phyloP scores from a whole-genome alignment of 64 coral and sea anemone species.

The Catalaphyllia jardinei region DNA sequence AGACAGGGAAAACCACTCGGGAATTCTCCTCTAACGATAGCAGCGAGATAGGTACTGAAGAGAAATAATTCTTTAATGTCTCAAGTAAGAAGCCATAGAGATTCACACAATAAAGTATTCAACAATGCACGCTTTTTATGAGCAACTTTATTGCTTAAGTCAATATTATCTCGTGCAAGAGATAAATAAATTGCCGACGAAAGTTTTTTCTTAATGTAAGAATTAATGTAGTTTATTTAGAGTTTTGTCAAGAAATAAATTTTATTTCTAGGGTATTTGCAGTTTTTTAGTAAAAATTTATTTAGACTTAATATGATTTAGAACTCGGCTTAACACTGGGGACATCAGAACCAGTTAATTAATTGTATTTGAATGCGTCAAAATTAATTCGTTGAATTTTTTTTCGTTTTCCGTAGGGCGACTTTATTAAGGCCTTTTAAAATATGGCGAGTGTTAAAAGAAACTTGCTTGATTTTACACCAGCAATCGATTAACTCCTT shows the following conservation, averaged over 20 bases:
- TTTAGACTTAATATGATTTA: neutral
- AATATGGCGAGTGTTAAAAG: neutral
- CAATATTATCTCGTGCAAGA: constrained; percentile 9
- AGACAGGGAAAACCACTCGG: neutral
- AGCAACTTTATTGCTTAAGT: neutral
- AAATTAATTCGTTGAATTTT: constrained; percentile 2
- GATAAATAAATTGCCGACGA: neutral
- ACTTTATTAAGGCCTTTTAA: neutral
- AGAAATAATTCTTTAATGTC: neutral
- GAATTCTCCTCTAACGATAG: neutral
- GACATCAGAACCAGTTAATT: neutral
- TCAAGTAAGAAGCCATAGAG: neutral
- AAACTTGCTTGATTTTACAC: neutral
- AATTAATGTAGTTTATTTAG: neutral
- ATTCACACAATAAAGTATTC: neutral
- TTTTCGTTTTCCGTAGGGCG: too few species aligned
- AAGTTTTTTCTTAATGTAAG: neutral
- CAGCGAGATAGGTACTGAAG: neutral
- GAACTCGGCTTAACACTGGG: neutral
- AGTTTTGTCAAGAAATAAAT: constrained; percentile 2
- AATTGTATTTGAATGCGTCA: neutral
- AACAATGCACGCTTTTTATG: neutral
- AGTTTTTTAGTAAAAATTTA: neutral
- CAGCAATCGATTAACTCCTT: neutral
- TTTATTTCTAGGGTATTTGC: constrained; percentile 8